phyloP scores from a whole-genome alignment of 2,113 vertebrate species.

The Ploceus nigricollis region DNA sequence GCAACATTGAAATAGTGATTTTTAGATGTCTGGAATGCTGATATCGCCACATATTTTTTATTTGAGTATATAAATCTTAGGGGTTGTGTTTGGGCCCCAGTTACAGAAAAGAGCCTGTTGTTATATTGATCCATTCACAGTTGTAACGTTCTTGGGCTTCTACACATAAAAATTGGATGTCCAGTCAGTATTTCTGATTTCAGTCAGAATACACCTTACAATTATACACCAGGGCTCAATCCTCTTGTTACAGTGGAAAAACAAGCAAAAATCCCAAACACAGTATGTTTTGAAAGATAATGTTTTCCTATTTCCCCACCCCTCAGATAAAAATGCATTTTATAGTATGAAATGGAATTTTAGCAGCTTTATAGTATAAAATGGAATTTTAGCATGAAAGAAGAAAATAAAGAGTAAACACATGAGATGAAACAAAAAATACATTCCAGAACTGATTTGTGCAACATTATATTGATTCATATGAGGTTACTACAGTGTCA shows the following conservation, averaged over 20 bases:
- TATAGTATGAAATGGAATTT: neutral
- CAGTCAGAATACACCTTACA: neutral
- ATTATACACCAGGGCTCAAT: neutral
- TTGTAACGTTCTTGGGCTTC: neutral
- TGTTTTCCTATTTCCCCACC: neutral
- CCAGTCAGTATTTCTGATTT: neutral
- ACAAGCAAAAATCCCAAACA: neutral
- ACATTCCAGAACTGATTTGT: neutral
- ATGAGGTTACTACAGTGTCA: neutral
- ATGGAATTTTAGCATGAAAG: neutral
- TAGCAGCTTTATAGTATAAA: neutral
- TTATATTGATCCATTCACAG: neutral
- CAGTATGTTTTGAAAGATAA: neutral
- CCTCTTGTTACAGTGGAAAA: neutral
- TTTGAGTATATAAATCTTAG: neutral
- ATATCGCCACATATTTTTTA: neutral
- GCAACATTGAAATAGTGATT: neutral
- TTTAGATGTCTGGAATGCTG: neutral
- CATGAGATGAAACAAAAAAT: neutral
- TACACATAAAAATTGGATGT: neutral
- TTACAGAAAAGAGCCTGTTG: neutral
- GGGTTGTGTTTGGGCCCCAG: neutral
- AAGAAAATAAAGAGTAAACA: neutral
- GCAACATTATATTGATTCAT: neutral
- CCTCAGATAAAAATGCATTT: neutral